Base-by-base conservation (phyloP, 1,140 invertebrate genomes). In the Phymorhynchus buccinoides region DNA sequence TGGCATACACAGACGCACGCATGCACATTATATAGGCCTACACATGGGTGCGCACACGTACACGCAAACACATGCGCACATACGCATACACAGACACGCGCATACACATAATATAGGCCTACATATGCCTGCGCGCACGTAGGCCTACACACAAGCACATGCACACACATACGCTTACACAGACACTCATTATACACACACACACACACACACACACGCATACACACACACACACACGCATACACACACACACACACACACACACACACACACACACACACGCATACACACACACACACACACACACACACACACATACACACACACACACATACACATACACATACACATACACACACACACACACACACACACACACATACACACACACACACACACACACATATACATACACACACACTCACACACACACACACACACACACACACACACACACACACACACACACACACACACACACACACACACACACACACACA, bases 221-320 rank as follows among this genome's bases (percentile, higher is more conserved):
- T n/a, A 14, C 79, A n/a, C 41, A 22, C 42, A 56, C 42, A 42
- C 71, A 37, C 32, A 22, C 71, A 37, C 71, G 7, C 71, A 37
- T 30, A 4, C 71, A 37, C 71, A 4, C 71, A 9, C 32, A 37
- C 32, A 41, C 71, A 75, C 32, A 75, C 71, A 75, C 71, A 3
- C 71, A 75, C 71, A 75, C 71, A 75, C 71, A 75, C 71, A 75
- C 71, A 75, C 71, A 75, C 71, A 75, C 71, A 75, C 71, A 80
- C 42, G 39, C 30, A 78, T 37, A 39, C 42, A 78, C 80, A 42
- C 62, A 39, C 32, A 42, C 56, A 52, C 62, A 56, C 32, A 83
- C 39, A 18, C 78, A 62, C 79, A 32, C 37, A 30, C 78, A 42
- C 79, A 42, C 78, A 83, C 37, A 66, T 27, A 32, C 35, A 27